Conservation (phyloP, 2,888 invertebrate genomes). For the Charanyca ferruginea region DNA sequence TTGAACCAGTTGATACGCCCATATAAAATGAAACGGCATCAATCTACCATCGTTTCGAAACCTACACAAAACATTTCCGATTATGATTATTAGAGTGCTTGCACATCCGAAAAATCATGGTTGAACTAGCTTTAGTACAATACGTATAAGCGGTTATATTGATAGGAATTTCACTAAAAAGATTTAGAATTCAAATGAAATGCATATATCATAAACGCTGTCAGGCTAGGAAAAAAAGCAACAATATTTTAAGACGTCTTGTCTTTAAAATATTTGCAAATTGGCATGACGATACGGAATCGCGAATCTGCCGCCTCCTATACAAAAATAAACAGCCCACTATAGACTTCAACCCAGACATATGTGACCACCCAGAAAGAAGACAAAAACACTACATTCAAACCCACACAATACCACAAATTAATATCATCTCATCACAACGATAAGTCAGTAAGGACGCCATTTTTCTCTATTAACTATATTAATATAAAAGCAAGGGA, state of each 20-base stretch:
- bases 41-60: slow-evolving; percentile 50
- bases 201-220: neutral
- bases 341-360: slow-evolving; percentile 24
- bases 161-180: neutral
- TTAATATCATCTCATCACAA: slow-evolving; percentile 56
- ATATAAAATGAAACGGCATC: slow-evolving; percentile 42
- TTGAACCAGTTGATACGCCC: slow-evolving; percentile 51
- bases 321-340: slow-evolving; percentile 35
- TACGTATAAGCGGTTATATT: too few relatives aligned
- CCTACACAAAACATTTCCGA: slow-evolving; percentile 51
- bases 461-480: slow-evolving; percentile 70
- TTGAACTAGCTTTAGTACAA: neutral
- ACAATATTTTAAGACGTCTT: neutral
- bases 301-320: slow-evolving; percentile 2
- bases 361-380: slow-evolving; percentile 35
- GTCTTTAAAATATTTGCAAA: too few relatives aligned
- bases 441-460: slow-evolving; percentile 60
- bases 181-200: neutral
- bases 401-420: slow-evolving; percentile 54
- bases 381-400: slow-evolving; percentile 60
- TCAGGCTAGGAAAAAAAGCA: neutral
- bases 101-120: slow-evolving; percentile 15
- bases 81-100: slow-evolving; percentile 18
- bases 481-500: slow-evolving; percentile 64
- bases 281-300: slow-evolving; percentile 35